Percentiles rank a stretch among this genome's conserved stretches.
phyloP scores from a whole-genome alignment of 2,888 invertebrate species.

The Halictus ligatus region DNA sequence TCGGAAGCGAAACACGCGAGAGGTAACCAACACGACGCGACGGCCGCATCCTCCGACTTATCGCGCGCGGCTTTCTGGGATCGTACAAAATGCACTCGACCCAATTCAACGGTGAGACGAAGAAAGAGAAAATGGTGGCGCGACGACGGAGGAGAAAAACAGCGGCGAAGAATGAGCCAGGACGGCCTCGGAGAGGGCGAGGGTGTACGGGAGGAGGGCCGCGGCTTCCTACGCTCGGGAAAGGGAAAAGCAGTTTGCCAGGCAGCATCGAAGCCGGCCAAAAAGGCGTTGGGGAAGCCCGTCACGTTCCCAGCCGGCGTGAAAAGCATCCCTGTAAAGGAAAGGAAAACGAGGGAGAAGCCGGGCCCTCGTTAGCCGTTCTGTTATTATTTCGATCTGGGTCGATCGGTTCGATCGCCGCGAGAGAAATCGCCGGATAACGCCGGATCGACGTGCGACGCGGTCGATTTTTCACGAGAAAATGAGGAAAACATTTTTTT shows the following conservation, averaged over 20 bases:
- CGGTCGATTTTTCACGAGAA: neutral
- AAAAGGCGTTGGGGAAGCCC: conserved; percentile 66
- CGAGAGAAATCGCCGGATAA: conserved; percentile 49
- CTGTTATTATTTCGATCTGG: conserved; percentile 73
- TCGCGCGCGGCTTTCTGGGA: conserved; percentile 45
- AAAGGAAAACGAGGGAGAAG: conserved; percentile 66
- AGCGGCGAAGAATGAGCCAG: neutral
- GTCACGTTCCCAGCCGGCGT: conserved; percentile 66
- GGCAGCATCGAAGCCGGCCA: conserved; percentile 56
- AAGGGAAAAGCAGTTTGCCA: conserved; percentile 64
- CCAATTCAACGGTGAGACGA: conserved; percentile 44
- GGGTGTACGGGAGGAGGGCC: neutral
- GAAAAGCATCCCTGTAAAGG: conserved; percentile 64
- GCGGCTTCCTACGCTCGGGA: conserved; percentile 45
- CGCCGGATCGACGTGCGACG: conserved; percentile 52
- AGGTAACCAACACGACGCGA: conserved; percentile 49
- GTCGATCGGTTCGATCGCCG: conserved; percentile 65
- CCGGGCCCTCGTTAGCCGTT: conserved; percentile 67
- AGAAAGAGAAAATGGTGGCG: conserved; percentile 9
- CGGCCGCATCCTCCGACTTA: conserved; percentile 55
- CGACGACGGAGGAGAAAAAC: neutral
- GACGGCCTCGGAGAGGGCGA: neutral
- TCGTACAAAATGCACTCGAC: conserved; percentile 50
- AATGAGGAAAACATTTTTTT: neutral
- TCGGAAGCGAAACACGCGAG: conserved; percentile 60